phyloP scores from a whole-genome alignment of 2,888 invertebrate genomes.

The Pachydiplax longipennis region DNA sequence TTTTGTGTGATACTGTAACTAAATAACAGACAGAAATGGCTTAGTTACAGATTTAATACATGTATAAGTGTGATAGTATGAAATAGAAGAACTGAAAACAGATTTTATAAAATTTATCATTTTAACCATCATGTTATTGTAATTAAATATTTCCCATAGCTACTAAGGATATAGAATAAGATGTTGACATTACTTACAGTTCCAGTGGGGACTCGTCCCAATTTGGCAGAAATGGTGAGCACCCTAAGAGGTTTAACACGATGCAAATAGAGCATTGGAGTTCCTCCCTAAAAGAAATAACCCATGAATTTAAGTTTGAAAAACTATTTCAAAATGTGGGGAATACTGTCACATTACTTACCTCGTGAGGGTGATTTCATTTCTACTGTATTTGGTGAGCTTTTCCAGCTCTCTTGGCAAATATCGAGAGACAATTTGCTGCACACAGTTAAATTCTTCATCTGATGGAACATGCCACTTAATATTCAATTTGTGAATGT shows the following conservation, averaged over 20 bases:
- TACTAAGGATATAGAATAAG: too few relatives aligned
- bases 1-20: too few relatives aligned
- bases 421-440: constrained; percentile 71
- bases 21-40: too few relatives aligned
- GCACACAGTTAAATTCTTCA: constrained; percentile 72
- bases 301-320: too few relatives aligned
- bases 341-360: constrained; percentile 6
- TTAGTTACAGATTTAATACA: too few relatives aligned
- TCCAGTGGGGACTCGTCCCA: constrained; percentile 70
- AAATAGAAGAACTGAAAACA: too few relatives aligned
- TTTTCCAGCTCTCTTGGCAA: constrained; percentile 69
- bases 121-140: too few relatives aligned
- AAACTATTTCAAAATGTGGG: background rate
- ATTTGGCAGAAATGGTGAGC: constrained; percentile 72
- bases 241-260: constrained; percentile 71
- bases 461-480: constrained; percentile 80
- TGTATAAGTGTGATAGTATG: too few relatives aligned
- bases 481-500: constrained; percentile 70
- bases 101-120: too few relatives aligned
- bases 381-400: constrained; percentile 65
- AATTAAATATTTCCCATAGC: too few relatives aligned
- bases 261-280: constrained; percentile 73
- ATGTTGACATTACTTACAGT: constrained; percentile 62
- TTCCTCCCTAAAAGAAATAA: constrained; percentile 67
- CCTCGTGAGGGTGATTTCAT: constrained; percentile 57